phyloP scores from a whole-genome alignment of 2,888 invertebrate genomes.

The Drosophila nr. perissopoda region DNA sequence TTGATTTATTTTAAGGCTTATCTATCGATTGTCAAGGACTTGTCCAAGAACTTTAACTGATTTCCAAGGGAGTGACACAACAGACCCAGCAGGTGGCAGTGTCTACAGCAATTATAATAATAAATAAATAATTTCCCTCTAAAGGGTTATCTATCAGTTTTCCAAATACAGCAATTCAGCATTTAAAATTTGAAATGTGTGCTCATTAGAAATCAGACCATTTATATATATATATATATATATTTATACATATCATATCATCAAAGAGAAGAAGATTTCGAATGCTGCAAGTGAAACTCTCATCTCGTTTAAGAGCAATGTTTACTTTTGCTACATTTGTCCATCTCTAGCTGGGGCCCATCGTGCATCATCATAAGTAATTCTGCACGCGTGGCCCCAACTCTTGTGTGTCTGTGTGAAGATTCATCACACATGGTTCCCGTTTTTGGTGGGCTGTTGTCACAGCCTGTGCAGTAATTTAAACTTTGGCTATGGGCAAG shows the following conservation, averaged over 20 bases:
- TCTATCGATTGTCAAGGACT: background rate
- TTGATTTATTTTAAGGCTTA: background rate
- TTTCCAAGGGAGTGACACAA: background rate
- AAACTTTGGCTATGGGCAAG: conserved; percentile 61
- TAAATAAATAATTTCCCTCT: background rate
- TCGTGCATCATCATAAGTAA: conserved; percentile 69
- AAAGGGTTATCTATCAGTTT: too few relatives aligned
- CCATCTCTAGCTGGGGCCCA: conserved; percentile 50
- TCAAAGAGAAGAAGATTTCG: background rate
- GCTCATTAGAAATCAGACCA: too few relatives aligned
- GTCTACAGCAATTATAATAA: background rate
- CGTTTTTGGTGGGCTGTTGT: conserved; percentile 36
- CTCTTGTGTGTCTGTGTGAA: conserved; percentile 35
- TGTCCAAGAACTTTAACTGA: background rate
- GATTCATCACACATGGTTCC: conserved; percentile 70
- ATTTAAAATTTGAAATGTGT: background rate
- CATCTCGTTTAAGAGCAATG: conserved; percentile 10
- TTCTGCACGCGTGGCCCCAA: conserved; percentile 45
- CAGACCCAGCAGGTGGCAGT: background rate
- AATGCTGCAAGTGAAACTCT: background rate
- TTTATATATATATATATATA: too few relatives aligned
- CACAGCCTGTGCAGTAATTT: conserved; percentile 76
- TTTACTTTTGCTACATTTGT: background rate
- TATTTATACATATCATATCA: background rate
- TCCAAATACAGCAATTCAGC: rapidly evolving